Conservation (phyloP, 2,113 vertebrate genomes). For the Arothron firmamentum region DNA sequence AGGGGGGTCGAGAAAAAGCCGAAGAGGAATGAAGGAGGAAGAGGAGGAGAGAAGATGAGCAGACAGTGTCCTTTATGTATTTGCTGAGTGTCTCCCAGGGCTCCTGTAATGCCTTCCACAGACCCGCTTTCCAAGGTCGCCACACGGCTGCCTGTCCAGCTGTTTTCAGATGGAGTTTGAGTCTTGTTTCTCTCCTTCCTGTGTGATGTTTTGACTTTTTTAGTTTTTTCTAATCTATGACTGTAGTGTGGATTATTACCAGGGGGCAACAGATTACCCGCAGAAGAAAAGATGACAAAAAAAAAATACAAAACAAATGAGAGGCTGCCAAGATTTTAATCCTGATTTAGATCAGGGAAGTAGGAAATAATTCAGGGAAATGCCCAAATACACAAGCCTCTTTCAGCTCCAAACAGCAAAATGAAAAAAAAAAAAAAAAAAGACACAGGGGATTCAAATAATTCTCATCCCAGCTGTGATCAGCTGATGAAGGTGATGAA, state of each 20-base stretch:
- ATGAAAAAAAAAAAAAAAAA: too few species aligned
- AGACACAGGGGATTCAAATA: too few species aligned
- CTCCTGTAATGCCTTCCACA: constrained; percentile 74
- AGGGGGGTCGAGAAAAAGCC: constrained; percentile 62
- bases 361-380: background rate
- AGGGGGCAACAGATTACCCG: constrained; percentile 59
- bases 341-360: constrained; percentile 27
- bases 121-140: constrained; percentile 72
- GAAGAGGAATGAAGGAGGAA: constrained; percentile 62
- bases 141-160: constrained; percentile 70
- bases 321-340: constrained; percentile 58
- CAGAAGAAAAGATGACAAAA: constrained; percentile 46
- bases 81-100: constrained; percentile 65
- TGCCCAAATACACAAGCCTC: background rate
- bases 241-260: constrained; percentile 65
- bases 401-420: too few species aligned
- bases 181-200: constrained; percentile 40
- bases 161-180: constrained; percentile 77
- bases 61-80: constrained; percentile 69
- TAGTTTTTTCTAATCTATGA: constrained; percentile 44
- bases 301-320: constrained; percentile 56
- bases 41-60: constrained; percentile 66
- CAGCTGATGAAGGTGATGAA: too few species aligned
- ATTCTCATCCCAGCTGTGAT: too few species aligned
- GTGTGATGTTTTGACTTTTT: constrained; percentile 15